phyloP scores from a whole-genome alignment of 92 coral and sea anemone genomes.

The Phenganax marumi region DNA sequence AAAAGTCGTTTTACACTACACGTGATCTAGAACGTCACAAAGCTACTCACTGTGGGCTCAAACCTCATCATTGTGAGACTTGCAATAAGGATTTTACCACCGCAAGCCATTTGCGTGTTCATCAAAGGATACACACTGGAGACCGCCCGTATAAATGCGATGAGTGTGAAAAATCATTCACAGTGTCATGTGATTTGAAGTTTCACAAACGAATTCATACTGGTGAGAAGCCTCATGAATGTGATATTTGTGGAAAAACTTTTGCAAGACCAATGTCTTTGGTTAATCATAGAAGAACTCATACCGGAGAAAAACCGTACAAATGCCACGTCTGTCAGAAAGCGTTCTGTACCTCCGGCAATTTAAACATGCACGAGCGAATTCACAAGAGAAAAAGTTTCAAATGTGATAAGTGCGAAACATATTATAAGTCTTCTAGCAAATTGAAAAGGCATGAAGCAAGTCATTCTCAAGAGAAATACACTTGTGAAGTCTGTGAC shows the following conservation, averaged over 20 bases:
- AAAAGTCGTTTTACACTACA: background rate
- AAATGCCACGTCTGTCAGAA: constrained; percentile 1
- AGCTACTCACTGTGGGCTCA: background rate
- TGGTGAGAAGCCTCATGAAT: too few species aligned
- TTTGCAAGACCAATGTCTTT: background rate
- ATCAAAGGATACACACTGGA: background rate
- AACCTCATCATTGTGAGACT: background rate
- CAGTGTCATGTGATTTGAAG: background rate
- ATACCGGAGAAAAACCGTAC: background rate
- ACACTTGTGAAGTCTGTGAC: background rate
- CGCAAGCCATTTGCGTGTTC: constrained; percentile 1
- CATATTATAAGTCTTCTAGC: background rate
- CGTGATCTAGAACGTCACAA: background rate
- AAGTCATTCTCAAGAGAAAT: background rate
- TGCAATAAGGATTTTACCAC: constrained; percentile 1
- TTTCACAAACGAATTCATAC: background rate
- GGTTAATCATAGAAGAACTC: constrained; percentile 14
- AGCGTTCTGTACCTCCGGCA: background rate
- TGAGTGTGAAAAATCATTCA: background rate
- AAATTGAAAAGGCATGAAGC: background rate
- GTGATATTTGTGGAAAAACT: background rate
- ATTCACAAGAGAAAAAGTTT: background rate
- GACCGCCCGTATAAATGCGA: background rate
- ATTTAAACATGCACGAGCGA: background rate
- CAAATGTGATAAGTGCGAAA: background rate